Conservation (phyloP, 2,113 vertebrate genomes). For the Proterorhinus semilunaris region DNA sequence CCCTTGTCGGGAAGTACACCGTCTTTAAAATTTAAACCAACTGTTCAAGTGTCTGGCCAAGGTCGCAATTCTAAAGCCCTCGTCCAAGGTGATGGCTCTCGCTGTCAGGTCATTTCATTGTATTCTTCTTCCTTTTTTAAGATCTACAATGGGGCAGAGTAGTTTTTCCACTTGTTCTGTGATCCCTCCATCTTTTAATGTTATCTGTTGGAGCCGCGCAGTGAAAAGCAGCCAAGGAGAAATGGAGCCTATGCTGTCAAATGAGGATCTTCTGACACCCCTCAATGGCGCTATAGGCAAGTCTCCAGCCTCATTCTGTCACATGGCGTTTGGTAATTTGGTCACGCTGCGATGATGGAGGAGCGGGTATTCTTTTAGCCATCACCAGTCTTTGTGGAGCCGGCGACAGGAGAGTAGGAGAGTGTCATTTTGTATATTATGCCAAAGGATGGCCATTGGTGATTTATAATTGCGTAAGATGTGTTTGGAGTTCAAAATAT, state of each 20-base stretch:
- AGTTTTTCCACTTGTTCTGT: slow-evolving; percentile 20
- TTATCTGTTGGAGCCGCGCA: slow-evolving; percentile 11
- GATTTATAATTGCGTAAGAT: neutral
- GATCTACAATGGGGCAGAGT: slow-evolving; percentile 26
- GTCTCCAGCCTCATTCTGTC: slow-evolving; percentile 56
- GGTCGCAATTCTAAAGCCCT: slow-evolving; percentile 1
- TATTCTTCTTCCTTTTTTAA: neutral
- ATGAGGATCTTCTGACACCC: slow-evolving; percentile 41
- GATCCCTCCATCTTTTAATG: slow-evolving; percentile 33
- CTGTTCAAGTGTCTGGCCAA: neutral
- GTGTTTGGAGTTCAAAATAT: neutral
- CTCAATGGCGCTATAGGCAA: slow-evolving; percentile 43
- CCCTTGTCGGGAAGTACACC: neutral
- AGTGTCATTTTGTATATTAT: slow-evolving; percentile 6
- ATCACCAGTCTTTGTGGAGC: slow-evolving; percentile 19
- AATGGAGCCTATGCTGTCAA: slow-evolving; percentile 13
- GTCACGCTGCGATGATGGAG: slow-evolving; percentile 44
- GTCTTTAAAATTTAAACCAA: neutral
- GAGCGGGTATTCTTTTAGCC: slow-evolving; percentile 16
- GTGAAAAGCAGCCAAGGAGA: slow-evolving; percentile 32
- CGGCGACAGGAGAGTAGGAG: slow-evolving; percentile 4
- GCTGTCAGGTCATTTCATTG: slow-evolving; percentile 1
- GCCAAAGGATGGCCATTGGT: neutral
- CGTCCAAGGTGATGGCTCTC: neutral
- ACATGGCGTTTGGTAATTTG: slow-evolving; percentile 48